Base-by-base conservation (phyloP, 2,113 vertebrate species). In the Tauraco erythrolophus region DNA sequence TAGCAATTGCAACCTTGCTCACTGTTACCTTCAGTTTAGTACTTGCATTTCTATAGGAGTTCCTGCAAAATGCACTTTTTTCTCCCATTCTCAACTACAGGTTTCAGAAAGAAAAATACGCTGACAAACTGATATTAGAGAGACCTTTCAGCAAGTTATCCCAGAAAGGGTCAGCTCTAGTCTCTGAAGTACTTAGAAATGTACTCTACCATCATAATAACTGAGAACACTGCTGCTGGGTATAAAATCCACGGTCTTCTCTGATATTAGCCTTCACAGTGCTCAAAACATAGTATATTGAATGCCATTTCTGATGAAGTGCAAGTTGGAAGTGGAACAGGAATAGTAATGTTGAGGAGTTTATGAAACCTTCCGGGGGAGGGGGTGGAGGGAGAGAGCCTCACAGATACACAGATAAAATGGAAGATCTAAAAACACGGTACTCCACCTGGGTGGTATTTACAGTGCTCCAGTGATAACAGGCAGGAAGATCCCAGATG, bases 171-270 rank as follows among this genome's bases (percentile, higher is more conserved):
- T 91, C 85, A 53, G 61, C 85, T 93, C 95, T 82, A 80, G 64
- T 92, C 68, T 88, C 93, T 77, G 77, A 94, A 96, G 89, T 82
- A 94, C 53, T 79, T 81, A 85, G 79, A 94, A 89, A 95, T 58
- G 37, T 88, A 70, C 88, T 82, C 46, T 39, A 24, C 81, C 78
- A 53, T 60, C 89, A 84, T 76, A 94, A 83, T 84, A 96, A 92
- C 75, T 65, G 75, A 90, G 74, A 87, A 97, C 37, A 75, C 31
- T 62, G 46, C 82, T 93, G 51, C 81, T 92, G 85, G 71, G 65
- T 93, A 78, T 83, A 86, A 93, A 97, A 94, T 62, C 87, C n/a
- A 56, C 46, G 27, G 50, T 84, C 19, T 76, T 94, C 69, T 74
- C 54, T 89, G 69, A 84, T 93, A 94, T 79, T 87, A 92, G 81